phyloP scores from a whole-genome alignment of 2,888 invertebrate species.

The Notocelia uddmanniana region DNA sequence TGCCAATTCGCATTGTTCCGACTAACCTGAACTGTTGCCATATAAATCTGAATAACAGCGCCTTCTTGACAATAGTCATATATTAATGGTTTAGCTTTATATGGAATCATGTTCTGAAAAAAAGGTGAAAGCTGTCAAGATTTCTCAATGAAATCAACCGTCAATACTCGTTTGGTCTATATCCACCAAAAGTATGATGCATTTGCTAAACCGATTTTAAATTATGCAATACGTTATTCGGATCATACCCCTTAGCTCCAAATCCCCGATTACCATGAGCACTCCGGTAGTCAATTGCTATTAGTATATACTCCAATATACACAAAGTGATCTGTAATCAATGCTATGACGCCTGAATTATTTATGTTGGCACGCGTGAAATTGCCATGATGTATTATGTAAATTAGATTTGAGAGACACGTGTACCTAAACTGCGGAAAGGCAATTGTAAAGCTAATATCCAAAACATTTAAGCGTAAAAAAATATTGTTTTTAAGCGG shows the following conservation, averaged over 20 bases:
- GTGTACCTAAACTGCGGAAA: neutral
- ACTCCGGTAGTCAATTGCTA: neutral
- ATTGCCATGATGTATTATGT: conserved; percentile 9
- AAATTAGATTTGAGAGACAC: neutral
- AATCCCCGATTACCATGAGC: neutral
- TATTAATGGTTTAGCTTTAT: too few species aligned
- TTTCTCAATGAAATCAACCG: too few species aligned
- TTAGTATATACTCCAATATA: neutral
- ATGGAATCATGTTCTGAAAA: too few species aligned
- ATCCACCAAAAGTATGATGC: too few species aligned
- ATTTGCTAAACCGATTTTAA: neutral
- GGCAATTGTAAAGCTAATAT: too few species aligned
- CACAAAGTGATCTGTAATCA: neutral
- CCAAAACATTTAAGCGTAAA: too few species aligned
- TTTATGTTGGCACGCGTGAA: conserved; percentile 1
- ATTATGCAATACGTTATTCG: neutral
- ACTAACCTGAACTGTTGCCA: too few species aligned
- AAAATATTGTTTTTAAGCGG: too few species aligned
- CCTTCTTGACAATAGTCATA: too few species aligned
- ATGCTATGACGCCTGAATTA: conserved; percentile 3
- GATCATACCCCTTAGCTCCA: neutral
- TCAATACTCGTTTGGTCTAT: neutral
- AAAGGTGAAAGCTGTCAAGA: too few species aligned
- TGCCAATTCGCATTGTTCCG: too few species aligned
- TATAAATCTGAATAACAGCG: too few species aligned